phyloP scores from a whole-genome alignment of 2,797 vertebrate species.

The Hyperoplus lanceolatus region DNA sequence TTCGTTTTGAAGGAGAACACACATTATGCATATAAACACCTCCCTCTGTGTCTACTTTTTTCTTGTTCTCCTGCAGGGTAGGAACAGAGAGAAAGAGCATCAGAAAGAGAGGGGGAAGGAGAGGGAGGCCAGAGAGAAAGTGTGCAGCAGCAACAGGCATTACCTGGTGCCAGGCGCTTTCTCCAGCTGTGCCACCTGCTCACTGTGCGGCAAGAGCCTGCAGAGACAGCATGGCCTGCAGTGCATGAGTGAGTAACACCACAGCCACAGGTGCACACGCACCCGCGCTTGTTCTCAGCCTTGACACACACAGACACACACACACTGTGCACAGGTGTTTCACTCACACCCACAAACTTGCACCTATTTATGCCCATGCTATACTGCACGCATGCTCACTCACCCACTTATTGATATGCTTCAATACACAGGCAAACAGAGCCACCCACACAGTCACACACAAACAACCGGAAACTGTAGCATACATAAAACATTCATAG shows the following conservation, averaged over 20 bases:
- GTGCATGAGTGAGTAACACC: conserved; percentile 92
- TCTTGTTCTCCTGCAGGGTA: conserved; percentile 87
- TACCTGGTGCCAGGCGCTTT: conserved; percentile 87
- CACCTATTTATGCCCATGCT: conserved; percentile 29
- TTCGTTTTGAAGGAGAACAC: conserved; percentile 3
- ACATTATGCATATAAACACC: conserved; percentile 24
- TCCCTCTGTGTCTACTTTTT: conserved; percentile 18
- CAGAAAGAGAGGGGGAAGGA: conserved; percentile 86
- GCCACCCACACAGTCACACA: neutral
- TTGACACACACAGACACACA: conserved; percentile 5
- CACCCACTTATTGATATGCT: neutral
- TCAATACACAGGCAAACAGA: conserved; percentile 1
- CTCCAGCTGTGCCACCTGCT: conserved; percentile 90
- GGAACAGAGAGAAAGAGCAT: conserved; percentile 91
- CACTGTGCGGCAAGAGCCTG: conserved; percentile 91
- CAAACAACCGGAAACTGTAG: neutral
- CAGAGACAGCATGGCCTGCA: conserved; percentile 91
- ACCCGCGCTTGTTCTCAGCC: conserved; percentile 40
- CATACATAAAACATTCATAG: neutral
- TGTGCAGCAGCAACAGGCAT: conserved; percentile 82
- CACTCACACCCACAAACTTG: conserved; percentile 28
- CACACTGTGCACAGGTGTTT: conserved; percentile 43
- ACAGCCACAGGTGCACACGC: conserved; percentile 50
- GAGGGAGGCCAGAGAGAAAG: conserved; percentile 82
- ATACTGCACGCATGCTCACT: conserved; percentile 28